Evolutionary conservation across 2,797 vertebrate genomes (phyloP).

Genomic region (Lacerta viridis): DNA sequence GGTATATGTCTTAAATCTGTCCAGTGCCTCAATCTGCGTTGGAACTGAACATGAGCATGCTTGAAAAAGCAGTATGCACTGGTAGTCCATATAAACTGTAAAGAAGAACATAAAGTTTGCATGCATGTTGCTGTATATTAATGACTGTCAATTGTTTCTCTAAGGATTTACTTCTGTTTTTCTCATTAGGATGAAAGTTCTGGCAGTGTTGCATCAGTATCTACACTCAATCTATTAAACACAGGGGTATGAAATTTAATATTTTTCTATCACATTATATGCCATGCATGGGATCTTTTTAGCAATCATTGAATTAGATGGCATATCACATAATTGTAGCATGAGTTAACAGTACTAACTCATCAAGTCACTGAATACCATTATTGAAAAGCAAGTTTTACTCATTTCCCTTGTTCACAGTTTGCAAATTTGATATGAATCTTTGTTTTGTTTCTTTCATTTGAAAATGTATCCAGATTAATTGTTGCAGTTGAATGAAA

Average conservation of each 20-base stretch:
- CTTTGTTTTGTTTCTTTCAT: constrained; percentile 21
- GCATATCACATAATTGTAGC: constrained; percentile 75
- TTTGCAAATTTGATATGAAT: constrained; percentile 45
- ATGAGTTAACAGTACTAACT: constrained; percentile 75
- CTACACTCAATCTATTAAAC: constrained; percentile 88
- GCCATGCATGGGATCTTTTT: constrained; percentile 77
- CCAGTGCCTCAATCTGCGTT: background rate
- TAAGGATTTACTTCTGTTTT: constrained; percentile 82
- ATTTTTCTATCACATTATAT: constrained; percentile 71
- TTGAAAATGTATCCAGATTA: constrained; percentile 51
- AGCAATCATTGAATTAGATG: constrained; percentile 68
- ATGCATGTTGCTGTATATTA: constrained; percentile 65
- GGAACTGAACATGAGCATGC: background rate
- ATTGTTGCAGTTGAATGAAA: constrained; percentile 32
- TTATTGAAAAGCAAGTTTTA: constrained; percentile 64
- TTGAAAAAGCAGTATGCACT: background rate
- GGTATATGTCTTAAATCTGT: background rate
- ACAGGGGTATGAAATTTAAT: constrained; percentile 86
- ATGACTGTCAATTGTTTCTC: constrained; percentile 71
- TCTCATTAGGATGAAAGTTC: constrained; percentile 85
- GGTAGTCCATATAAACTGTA: background rate
- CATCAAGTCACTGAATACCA: constrained; percentile 74
- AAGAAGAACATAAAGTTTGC: constrained; percentile 50
- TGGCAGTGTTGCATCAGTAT: constrained; percentile 86
- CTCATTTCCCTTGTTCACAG: constrained; percentile 60